Evolutionary conservation across 2,797 vertebrate genomes (phyloP).

Genomic region (Syncerus caffer): DNA sequence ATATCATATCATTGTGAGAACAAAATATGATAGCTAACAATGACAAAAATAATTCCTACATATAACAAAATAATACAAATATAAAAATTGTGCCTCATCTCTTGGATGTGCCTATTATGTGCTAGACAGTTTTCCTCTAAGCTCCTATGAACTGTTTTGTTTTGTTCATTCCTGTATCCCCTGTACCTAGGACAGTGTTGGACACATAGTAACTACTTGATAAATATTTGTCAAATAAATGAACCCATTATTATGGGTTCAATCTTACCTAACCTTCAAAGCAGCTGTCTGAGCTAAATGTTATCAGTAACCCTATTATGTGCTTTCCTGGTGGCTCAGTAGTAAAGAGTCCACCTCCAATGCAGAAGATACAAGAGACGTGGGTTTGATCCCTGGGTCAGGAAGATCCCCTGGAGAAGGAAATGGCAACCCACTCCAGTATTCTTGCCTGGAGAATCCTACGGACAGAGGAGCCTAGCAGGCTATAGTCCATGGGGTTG

Average conservation of each 20-base stretch:
- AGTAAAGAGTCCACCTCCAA: background rate
- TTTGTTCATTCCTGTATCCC: background rate
- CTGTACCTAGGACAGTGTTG: background rate
- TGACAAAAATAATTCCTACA: background rate
- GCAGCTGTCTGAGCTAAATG: background rate
- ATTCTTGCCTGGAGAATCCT: background rate
- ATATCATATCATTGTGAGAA: background rate
- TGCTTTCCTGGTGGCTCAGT: background rate
- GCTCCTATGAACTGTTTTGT: background rate
- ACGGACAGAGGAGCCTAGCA: background rate
- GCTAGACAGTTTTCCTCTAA: background rate
- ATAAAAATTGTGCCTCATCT: background rate
- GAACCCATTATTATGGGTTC: background rate
- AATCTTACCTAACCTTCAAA: conserved; percentile 17
- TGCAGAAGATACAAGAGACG: background rate
- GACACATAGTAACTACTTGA: background rate
- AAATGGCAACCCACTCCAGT: background rate
- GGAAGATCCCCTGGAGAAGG: background rate
- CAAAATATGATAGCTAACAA: background rate
- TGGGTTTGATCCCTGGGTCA: background rate
- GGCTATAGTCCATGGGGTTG: background rate
- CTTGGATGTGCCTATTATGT: background rate
- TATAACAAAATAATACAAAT: background rate
- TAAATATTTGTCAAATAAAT: background rate
- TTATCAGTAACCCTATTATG: background rate